Conservation (phyloP, 2,797 vertebrate genomes). For the Gorsachius magnificus region DNA sequence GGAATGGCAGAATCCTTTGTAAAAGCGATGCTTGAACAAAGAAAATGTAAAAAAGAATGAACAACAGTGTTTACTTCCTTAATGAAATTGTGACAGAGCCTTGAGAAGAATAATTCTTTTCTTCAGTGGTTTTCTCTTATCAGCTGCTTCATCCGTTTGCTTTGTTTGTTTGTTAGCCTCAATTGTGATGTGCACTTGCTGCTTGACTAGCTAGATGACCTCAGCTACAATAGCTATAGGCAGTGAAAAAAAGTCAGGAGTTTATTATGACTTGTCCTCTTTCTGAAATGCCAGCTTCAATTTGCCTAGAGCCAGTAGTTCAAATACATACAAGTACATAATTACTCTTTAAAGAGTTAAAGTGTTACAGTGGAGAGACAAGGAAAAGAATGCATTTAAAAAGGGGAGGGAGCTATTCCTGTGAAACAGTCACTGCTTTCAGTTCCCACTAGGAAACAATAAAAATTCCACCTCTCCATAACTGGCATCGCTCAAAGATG, state of each 20-base stretch:
- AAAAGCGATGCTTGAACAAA: background rate
- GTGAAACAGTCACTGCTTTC: background rate
- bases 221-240: background rate
- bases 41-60: background rate
- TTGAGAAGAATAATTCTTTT: background rate
- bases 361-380: background rate
- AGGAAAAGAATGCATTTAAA: background rate
- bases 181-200: background rate
- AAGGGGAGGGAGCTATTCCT: background rate
- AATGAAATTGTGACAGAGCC: slow-evolving; percentile 29
- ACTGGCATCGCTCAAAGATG: background rate
- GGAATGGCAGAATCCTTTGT: background rate
- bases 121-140: background rate
- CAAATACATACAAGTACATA: background rate
- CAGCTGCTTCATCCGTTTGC: background rate
- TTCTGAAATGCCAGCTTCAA: slow-evolving; percentile 22
- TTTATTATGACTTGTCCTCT: background rate
- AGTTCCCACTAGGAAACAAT: background rate
- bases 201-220: slow-evolving; percentile 12
- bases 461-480: background rate
- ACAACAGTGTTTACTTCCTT: background rate
- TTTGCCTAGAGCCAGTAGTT: background rate
- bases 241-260: background rate
- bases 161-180: slow-evolving; percentile 12
- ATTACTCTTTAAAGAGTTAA: background rate